Percentiles rank a stretch among this genome's conserved stretches.
Conservation (phyloP, 2,113 vertebrate genomes). For the Pimephales promelas region DNA sequence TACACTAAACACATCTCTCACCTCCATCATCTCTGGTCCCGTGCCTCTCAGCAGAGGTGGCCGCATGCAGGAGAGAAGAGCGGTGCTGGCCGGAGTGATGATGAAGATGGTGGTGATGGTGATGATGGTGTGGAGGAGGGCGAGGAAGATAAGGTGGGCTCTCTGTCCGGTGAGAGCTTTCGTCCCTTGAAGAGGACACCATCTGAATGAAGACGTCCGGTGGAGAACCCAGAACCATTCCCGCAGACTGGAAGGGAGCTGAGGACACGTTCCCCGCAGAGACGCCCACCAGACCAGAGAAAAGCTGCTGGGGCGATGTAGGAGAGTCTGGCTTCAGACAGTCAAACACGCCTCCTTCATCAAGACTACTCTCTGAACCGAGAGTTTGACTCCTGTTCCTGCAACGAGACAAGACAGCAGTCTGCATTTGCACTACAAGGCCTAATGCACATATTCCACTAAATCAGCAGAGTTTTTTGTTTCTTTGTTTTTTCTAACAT, state of each 20-base stretch:
- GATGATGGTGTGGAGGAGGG: slow-evolving; percentile 80
- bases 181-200: slow-evolving; percentile 85
- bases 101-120: slow-evolving; percentile 78
- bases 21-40: slow-evolving; percentile 80
- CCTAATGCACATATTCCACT: background rate
- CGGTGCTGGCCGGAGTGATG: slow-evolving; percentile 85
- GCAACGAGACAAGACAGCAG: background rate
- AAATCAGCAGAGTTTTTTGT: background rate
- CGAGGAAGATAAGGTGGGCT: slow-evolving; percentile 80
- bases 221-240: slow-evolving; percentile 87
- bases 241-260: slow-evolving; percentile 83
- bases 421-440: background rate
- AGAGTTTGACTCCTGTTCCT: slow-evolving; percentile 91
- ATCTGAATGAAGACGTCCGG: slow-evolving; percentile 95
- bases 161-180: slow-evolving; percentile 78
- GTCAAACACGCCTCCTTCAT: slow-evolving; percentile 90
- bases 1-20: slow-evolving; percentile 58
- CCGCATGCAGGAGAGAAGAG: slow-evolving; percentile 86
- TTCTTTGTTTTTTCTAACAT: background rate
- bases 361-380: slow-evolving; percentile 88
- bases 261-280: slow-evolving; percentile 80
- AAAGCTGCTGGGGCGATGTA: slow-evolving; percentile 83
- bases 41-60: slow-evolving; percentile 80
- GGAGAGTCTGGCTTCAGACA: slow-evolving; percentile 88
- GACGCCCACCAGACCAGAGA: slow-evolving; percentile 87